Evolutionary conservation across 2,113 vertebrate species (phyloP).

Genomic region (Bujurquina vittata): DNA sequence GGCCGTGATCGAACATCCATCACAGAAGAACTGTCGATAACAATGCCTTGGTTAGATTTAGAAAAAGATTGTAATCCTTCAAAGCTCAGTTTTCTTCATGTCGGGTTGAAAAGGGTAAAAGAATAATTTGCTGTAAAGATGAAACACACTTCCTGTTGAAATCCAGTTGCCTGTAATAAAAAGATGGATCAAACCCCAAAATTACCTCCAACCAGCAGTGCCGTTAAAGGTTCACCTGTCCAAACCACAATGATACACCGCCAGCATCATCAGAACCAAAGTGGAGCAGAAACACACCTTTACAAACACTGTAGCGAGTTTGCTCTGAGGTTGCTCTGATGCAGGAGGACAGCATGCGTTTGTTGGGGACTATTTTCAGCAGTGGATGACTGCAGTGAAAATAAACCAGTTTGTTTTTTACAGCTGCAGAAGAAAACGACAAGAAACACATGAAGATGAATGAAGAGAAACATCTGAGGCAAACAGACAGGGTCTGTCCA

Average conservation of each 20-base stretch:
- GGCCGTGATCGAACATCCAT: too few species aligned
- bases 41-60: too few species aligned
- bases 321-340: too few species aligned
- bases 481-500: neutral
- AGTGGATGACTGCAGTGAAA: neutral
- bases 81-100: neutral
- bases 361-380: neutral
- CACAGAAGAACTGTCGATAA: neutral
- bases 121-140: neutral
- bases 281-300: neutral
- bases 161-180: too few species aligned
- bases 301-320: too few species aligned
- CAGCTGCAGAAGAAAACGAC: neutral
- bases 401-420: neutral
- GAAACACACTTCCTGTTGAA: neutral
- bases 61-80: neutral
- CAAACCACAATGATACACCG: neutral
- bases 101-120: neutral
- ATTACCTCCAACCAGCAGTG: too few species aligned
- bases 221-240: too few species aligned
- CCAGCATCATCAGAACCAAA: neutral
- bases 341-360: too few species aligned
- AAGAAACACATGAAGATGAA: neutral
- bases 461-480: neutral
- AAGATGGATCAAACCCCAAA: too few species aligned